These are phyloP conservation scores for Mimas tiliae DNA, from an alignment of 2,888 invertebrate genomes.

Conservation along the genomic window DNA sequence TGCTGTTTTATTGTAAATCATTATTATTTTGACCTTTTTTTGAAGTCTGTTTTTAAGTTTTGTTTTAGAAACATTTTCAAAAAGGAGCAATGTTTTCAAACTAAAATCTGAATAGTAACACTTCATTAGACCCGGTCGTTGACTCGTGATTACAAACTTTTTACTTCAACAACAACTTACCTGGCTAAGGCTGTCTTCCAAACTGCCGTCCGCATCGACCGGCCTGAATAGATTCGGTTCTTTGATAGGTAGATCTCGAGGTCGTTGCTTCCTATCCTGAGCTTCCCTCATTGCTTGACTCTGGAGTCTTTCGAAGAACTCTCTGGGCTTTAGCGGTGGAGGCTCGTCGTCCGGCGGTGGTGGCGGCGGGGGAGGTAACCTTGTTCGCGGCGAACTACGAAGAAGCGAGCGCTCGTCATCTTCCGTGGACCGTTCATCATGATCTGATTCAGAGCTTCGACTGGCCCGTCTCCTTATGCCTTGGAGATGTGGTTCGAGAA, in stretches of 20 bases:
- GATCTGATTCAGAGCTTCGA: slow-evolving; percentile 79
- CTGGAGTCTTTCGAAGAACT: slow-evolving; percentile 81
- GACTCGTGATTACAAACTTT: not conserved
- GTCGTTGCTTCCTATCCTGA: slow-evolving; percentile 66
- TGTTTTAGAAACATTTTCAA: no score
- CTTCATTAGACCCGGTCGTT: no score
- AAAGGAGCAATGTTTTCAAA: not conserved
- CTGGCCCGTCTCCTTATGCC: slow-evolving; percentile 83
- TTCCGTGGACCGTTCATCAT: slow-evolving; percentile 80
- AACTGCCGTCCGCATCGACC: slow-evolving; percentile 74
- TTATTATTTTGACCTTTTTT: no score
- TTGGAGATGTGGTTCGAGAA: slow-evolving; percentile 90
- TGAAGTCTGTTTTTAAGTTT: no score
- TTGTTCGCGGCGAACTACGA: slow-evolving; percentile 73
- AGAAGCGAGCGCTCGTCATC: slow-evolving; percentile 77
- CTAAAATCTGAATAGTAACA: no score
- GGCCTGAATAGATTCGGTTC: slow-evolving; percentile 67
- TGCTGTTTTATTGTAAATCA: no score
- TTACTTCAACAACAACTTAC: slow-evolving; percentile 50
- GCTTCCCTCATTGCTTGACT: slow-evolving; percentile 79
- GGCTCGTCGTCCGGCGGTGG: slow-evolving; percentile 78
- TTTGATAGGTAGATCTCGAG: slow-evolving; percentile 60
- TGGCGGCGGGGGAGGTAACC: slow-evolving; percentile 76
- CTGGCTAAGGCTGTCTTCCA: slow-evolving; percentile 82
- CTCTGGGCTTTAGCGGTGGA: slow-evolving; percentile 83